Evolutionary conservation across 2,888 invertebrate species (phyloP).

Genomic region (Vandiemenella viatica): DNA sequence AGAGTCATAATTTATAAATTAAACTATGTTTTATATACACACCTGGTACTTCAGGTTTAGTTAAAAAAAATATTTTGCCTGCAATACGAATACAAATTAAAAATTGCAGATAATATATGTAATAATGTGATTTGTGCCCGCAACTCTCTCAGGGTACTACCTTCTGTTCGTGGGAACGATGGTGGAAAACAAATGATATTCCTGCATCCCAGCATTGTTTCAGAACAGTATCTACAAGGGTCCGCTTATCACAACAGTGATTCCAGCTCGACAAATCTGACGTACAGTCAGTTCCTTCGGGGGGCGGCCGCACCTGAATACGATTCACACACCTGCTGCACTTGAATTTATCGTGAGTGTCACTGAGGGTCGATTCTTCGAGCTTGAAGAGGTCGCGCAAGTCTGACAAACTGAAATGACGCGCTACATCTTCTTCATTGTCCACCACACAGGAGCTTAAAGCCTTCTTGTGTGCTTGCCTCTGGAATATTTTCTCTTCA

Average conservation of each 20-base stretch:
- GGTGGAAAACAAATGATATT: conserved; percentile 92
- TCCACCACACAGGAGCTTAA: conserved; percentile 93
- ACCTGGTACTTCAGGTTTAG: no score
- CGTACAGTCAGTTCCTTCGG: conserved; percentile 83
- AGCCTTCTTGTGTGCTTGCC: conserved; percentile 98
- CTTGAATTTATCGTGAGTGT: conserved; percentile 80
- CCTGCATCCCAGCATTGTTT: conserved; percentile 85
- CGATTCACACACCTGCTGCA: conserved; percentile 76
- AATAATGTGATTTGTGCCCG: no score
- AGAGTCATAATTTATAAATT: no score
- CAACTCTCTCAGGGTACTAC: conserved; percentile 20
- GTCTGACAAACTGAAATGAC: conserved; percentile 90
- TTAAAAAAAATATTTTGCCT: no score
- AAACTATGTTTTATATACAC: no score
- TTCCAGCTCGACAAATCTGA: conserved; percentile 92
- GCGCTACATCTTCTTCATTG: conserved; percentile 84
- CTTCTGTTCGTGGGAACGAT: conserved; percentile 53
- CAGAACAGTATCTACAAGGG: conserved; percentile 62
- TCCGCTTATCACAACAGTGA: conserved; percentile 75
- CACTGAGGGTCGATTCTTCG: conserved; percentile 67
- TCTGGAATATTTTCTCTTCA: conserved; percentile 97
- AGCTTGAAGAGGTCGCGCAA: conserved; percentile 82
- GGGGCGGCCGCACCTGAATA: conserved; percentile 76
- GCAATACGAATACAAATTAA: no score
- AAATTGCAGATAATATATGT: no score